Evolutionary conservation across 2,888 invertebrate species (phyloP), one percentile per base, ranked within the genome.

Genomic region (Sinopyrophorus schimmeli): DNA sequence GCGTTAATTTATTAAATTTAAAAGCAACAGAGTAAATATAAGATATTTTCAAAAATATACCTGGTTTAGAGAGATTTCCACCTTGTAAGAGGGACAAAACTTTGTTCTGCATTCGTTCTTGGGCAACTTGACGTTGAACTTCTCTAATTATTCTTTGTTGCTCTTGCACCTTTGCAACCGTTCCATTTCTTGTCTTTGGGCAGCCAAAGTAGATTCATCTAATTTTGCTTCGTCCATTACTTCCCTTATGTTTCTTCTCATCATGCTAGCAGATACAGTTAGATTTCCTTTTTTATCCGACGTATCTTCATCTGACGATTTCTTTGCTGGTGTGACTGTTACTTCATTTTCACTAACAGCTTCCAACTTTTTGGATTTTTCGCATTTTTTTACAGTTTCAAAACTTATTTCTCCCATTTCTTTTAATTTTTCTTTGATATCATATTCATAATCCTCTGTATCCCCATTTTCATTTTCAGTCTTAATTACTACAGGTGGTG

Each of bases 161-260:
- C 60, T 90, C 91, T 66, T 91, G 91, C 6, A 92, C 32, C 91
- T 77, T 3, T 88, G 82, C 58, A 91, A 76, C 68, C 92, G 80
- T 73, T 96, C 95, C 56, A 90, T 87, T 76, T 97, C 96, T 70
- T 92, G 93, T 18, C 92, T 78, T 71, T 96, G 96, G 1, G 97
- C 97, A 14, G 88, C 87, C 40, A 94, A 74, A 1, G 96, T 97
- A 7, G 92, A 89, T 53, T 91, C 91, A 69, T 96, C 96, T 54
- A 97, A 74, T 68, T 95, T 91, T 53, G 89, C 90, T 65, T 94
- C 94, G 66, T 91, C 89, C 84, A 95, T 87, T 5, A 96, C 94
- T 75, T 95, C 93, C 44, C 95, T 82, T 60, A 93, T 93, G 67
- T 93, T 93, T 53, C 89, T 81, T 24, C 93, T 78, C 66, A 92